Percentiles rank a stretch among this genome's conserved stretches.
Evolutionary conservation across 2,113 vertebrate genomes (phyloP).

Genomic region (Dendrocopos noguchii): DNA sequence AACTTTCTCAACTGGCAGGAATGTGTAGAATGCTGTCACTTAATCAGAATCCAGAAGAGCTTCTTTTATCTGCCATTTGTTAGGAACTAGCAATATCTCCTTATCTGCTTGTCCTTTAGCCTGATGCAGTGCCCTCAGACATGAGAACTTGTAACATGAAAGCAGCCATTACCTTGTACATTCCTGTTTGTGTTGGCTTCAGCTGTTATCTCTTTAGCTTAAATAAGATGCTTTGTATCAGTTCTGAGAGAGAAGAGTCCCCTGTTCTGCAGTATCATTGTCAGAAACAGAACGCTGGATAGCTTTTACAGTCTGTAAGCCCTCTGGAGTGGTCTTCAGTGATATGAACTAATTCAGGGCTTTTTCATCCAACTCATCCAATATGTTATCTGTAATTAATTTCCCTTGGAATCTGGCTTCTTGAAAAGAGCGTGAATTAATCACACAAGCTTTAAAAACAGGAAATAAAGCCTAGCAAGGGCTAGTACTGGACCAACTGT

Average conservation of each 20-base stretch:
- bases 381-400: not conserved
- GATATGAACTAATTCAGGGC: not conserved
- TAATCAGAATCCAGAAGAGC: constrained; percentile 87
- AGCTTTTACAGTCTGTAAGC: not conserved
- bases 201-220: constrained; percentile 26
- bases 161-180: constrained; percentile 71
- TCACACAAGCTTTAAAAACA: not conserved
- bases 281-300: not conserved
- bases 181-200: constrained; percentile 51
- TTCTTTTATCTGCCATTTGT: constrained; percentile 83
- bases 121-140: constrained; percentile 67
- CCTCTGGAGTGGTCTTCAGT: not conserved
- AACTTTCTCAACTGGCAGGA: constrained; percentile 88
- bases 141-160: constrained; percentile 67
- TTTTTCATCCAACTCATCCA: not conserved
- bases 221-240: constrained; percentile 40
- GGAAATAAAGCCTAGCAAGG: not conserved
- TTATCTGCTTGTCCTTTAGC: constrained; percentile 79
- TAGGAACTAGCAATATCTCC: constrained; percentile 78
- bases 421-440: not conserved
- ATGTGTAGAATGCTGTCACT: constrained; percentile 94
- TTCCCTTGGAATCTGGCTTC: not conserved
- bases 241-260: constrained; percentile 8
- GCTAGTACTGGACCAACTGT: not conserved
- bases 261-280: not conserved